Conservation (phyloP, 2,113 vertebrate genomes). For the Rhinoptilus africanus region DNA sequence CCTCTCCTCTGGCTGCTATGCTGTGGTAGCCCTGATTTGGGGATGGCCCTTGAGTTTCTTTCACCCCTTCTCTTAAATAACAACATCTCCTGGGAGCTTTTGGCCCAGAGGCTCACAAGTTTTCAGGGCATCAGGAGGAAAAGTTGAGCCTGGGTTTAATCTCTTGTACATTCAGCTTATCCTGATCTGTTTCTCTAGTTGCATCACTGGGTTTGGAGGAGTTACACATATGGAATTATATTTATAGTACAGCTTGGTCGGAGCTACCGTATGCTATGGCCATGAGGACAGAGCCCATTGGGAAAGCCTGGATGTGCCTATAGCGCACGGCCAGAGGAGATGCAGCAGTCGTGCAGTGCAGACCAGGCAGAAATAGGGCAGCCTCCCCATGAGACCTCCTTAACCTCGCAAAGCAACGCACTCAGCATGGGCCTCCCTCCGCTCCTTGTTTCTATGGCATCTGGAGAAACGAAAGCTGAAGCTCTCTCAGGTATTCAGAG, state of each 20-base stretch:
- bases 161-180: not conserved
- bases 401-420: not conserved
- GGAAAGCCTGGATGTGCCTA: not conserved
- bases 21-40: not conserved
- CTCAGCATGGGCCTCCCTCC: not conserved
- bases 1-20: not conserved
- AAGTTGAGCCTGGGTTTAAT: not conserved
- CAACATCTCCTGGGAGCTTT: not conserved
- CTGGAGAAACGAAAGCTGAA: not conserved
- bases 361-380: not conserved
- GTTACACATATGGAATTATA: not conserved
- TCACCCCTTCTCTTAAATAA: not conserved
- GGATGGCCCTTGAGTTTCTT: not conserved
- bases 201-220: not conserved
- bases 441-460: not conserved
- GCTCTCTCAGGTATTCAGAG: not conserved
- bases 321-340: fast-evolving
- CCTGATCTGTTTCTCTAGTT: not conserved
- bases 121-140: not conserved
- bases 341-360: not conserved
- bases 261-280: not conserved
- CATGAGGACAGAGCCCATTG: not conserved
- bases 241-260: not conserved
- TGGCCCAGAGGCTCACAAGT: not conserved
- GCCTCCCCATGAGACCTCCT: not conserved